Conservation (phyloP, 2,797 vertebrate species). For the Geotria australis region DNA sequence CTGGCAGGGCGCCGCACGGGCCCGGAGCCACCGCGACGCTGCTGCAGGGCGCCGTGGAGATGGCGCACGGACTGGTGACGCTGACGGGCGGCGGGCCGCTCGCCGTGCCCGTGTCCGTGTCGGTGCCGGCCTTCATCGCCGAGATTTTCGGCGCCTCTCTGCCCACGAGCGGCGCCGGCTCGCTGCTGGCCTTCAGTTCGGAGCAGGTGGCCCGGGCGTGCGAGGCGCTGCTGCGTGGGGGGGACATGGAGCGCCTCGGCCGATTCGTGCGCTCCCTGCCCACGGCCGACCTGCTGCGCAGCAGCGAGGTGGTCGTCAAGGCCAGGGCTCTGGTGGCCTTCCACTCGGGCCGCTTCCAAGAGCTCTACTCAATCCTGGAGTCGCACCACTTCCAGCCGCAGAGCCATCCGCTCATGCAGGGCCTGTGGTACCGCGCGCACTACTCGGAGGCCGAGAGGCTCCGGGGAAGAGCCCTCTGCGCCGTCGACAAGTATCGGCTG, state of each 20-base stretch:
- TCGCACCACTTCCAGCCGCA: conserved; percentile 75
- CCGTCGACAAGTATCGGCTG: conserved; percentile 93
- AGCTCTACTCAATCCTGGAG: conserved; percentile 87
- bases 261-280: conserved; percentile 92
- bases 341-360: conserved; percentile 75
- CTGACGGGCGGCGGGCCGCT: too few relatives aligned
- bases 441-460: conserved; percentile 90
- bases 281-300: conserved; percentile 76
- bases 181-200: conserved; percentile 29
- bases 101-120: too few relatives aligned
- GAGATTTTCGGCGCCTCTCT: background rate
- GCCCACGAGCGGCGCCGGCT: background rate
- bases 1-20: too few relatives aligned
- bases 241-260: conserved; percentile 85
- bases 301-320: conserved; percentile 91
- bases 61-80: too few relatives aligned
- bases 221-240: conserved; percentile 90
- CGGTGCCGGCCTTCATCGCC: background rate
- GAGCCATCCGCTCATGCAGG: conserved; percentile 80
- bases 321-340: conserved; percentile 86
- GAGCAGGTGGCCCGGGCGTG: conserved; percentile 96
- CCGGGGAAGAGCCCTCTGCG: conserved; percentile 74
- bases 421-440: conserved; percentile 92
- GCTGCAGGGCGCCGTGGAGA: too few relatives aligned
- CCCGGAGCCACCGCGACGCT: too few relatives aligned